Conservation (phyloP, 1,140 invertebrate genomes). For the Pseudomyrmex pallidus region DNA sequence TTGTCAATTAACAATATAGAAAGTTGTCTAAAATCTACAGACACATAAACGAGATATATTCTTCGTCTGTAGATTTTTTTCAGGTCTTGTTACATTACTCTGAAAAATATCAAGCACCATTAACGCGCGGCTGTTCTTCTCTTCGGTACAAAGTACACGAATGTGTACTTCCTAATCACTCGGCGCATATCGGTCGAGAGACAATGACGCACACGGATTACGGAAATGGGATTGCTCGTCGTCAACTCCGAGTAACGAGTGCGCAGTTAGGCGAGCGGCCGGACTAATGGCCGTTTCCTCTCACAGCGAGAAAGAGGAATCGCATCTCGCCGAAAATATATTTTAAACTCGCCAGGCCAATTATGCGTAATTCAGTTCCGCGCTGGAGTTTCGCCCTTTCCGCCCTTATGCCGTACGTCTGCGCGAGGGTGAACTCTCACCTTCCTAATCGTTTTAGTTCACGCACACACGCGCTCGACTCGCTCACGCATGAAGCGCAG, state of each 20-base stretch:
- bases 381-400: slow-evolving; percentile 61
- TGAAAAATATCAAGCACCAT: too few species aligned
- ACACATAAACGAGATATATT: too few species aligned
- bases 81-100: too few species aligned
- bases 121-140: neutral
- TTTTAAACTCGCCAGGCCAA: slow-evolving; percentile 80
- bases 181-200: slow-evolving; percentile 41
- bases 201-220: slow-evolving; percentile 73
- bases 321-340: slow-evolving; percentile 76
- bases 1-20: too few species aligned
- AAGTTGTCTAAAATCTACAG: too few species aligned
- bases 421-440: slow-evolving; percentile 69
- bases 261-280: slow-evolving; percentile 72
- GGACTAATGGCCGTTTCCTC: slow-evolving; percentile 74
- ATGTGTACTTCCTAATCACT: slow-evolving; percentile 32
- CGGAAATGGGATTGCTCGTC: slow-evolving; percentile 77
- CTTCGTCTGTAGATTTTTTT: neutral
- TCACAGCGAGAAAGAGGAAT: slow-evolving; percentile 62
- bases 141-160: neutral
- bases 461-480: slow-evolving; percentile 64
- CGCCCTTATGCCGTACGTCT: slow-evolving; percentile 9
- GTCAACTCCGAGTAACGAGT: slow-evolving; percentile 61
- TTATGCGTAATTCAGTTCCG: slow-evolving; percentile 78
- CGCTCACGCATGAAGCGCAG: slow-evolving; percentile 52
- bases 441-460: slow-evolving; percentile 81